Percentiles rank a stretch among this genome's conserved stretches.
Conservation (phyloP, 2,797 vertebrate species). For the Rhincodon typus region DNA sequence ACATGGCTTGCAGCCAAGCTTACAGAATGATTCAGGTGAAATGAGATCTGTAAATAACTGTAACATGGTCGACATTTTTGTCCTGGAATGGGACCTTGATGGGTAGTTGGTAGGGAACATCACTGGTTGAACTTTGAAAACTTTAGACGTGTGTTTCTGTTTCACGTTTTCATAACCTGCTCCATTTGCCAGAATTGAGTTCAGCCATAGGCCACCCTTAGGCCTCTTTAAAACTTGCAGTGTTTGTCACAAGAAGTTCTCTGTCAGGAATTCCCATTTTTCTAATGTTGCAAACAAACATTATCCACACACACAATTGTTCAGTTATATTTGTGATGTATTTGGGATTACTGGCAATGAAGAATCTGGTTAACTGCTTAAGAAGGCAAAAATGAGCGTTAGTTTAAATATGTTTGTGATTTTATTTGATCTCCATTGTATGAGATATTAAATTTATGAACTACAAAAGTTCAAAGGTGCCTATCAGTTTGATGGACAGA, state of each 20-base stretch:
- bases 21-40: background rate
- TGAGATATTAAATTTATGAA: conserved; percentile 9
- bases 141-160: background rate
- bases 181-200: background rate
- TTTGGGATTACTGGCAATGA: background rate
- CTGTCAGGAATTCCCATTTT: background rate
- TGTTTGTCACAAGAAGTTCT: background rate
- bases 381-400: background rate
- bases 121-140: background rate
- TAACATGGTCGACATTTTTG: background rate
- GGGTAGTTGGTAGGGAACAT: background rate
- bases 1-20: background rate
- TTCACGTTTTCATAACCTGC: background rate
- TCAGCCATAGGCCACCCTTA: no score
- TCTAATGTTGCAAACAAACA: background rate
- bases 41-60: background rate
- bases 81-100: background rate
- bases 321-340: background rate
- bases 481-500: background rate
- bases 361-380: background rate
- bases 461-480: background rate
- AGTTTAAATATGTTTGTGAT: background rate
- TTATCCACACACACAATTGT: no score
- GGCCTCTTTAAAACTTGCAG: background rate
- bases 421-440: no score